phyloP scores from a whole-genome alignment of 2,113 vertebrate species.

The Mesoclemmys tuberculata region DNA sequence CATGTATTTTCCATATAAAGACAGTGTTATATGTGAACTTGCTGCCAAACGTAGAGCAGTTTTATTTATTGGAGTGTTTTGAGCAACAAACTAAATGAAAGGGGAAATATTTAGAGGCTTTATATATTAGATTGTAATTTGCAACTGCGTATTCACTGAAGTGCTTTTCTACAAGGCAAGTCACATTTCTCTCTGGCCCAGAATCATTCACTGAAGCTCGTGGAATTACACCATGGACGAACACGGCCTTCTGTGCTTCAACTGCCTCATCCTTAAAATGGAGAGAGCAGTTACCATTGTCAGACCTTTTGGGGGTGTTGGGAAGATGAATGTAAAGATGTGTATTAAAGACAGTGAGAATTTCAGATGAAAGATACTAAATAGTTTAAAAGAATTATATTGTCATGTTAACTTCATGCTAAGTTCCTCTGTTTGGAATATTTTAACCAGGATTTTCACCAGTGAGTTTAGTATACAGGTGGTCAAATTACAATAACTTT shows the following conservation, averaged over 20 bases:
- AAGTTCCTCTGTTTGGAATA: background rate
- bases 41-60: slow-evolving; percentile 44
- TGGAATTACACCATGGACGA: slow-evolving; percentile 35
- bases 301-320: background rate
- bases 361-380: background rate
- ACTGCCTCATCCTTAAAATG: slow-evolving; percentile 14
- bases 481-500: background rate
- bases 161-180: background rate
- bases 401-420: background rate
- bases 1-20: slow-evolving; percentile 11
- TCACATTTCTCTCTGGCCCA: background rate
- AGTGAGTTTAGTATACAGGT: background rate
- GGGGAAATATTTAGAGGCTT: background rate
- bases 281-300: slow-evolving; percentile 43
- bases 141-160: slow-evolving; percentile 39
- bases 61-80: slow-evolving; percentile 62
- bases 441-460: background rate
- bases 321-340: background rate
- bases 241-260: slow-evolving; percentile 27
- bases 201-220: slow-evolving; percentile 29
- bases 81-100: slow-evolving; percentile 11
- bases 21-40: background rate
- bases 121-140: slow-evolving; percentile 58
- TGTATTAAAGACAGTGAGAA: background rate
- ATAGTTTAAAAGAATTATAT: background rate